Base-by-base conservation (phyloP, 2,888 invertebrate species). In the Aethes cnicana region DNA sequence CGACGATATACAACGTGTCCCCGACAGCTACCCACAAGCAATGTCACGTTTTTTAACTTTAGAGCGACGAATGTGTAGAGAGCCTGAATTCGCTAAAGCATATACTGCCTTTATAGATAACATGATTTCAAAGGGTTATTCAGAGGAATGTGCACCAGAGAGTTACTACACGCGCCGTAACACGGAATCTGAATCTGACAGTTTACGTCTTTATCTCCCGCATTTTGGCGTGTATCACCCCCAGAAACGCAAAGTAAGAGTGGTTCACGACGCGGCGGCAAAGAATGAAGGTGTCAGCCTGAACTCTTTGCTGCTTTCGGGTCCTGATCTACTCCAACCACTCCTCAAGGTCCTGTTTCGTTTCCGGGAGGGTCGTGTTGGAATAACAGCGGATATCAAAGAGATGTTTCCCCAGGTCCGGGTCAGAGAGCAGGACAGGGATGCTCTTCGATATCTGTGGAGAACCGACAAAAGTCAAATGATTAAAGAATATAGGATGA, bases 331-430 rank as follows among this genome's bases (percentile, higher is more conserved):
- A 0, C 55, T 67, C 1, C 55, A 62, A n/a, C 55, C 66, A 2
- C 36, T 74, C 2, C 21, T 59, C 0, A 58, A 58, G 0, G 58
- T 70, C 0, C 8, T 72, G 2, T 57, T 69, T 50, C 63, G 35
- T 18, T 35, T 35, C 20, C 35, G 35, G 11, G 35, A 35, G 9
- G 65, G n/a, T 2, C 21, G 41, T 0, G 35, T n/a, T n/a, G n/a
- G n/a, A n/a, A n/a, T n/a, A n/a, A n/a, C n/a, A n/a, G n/a, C n/a
- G n/a, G n/a, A n/a, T 68, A 0, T 70, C 66, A 55, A 55, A 4
- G 68, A 75, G 37, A 72, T 75, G 72, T 74, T 72, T 33, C 47
- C 62, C 1, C 70, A 65, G 32, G 53, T 74, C 0, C 54, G 57
- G 3, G 62, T 74, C 1, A 14, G 43, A 0, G 28, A 53, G 3